Evolutionary conservation across 2,797 vertebrate species (phyloP), one percentile per base, ranked within the genome.

Genomic region (Hydrocynus forskahlii): DNA sequence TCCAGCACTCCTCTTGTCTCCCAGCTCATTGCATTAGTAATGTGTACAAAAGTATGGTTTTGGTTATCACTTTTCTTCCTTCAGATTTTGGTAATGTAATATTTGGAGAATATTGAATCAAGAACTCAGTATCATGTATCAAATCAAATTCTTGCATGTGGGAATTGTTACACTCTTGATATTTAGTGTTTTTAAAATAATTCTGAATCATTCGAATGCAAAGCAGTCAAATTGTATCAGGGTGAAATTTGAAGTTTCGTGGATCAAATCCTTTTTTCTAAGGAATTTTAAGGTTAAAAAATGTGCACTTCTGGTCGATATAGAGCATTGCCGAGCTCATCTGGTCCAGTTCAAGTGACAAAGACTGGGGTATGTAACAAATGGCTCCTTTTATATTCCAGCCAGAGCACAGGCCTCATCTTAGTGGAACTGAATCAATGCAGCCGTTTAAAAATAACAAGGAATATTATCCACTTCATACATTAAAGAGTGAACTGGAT

Each of bases 381-480:
- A 87, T 80, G 77, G 69, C 67, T 87, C 60, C 83, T 80, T 57
- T 81, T 68, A 55, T 79, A 66, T 48, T 57, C 43, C 75, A 81
- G 81, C 76, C 64, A 86, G 81, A 75, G 67, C 78, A 79, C 67
- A 80, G 43, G 59, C 17, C 60, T 52, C 82, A 14, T 35, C 63
- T 3, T 54, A 45, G 13, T 23, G 71, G 80, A 84, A 85, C 69
- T 38, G 21, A 82, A 81, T 83, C 66, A 85, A 86, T 81, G 25
- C 69, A 79, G 80, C 21, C 45, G 79, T 84, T 86, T 84, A 86
- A 78, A 89, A 85, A 84, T 84, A 82, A 86, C 76, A 80, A 80
- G 70, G 77, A 79, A 85, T 82, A 85, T 87, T 25, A 86, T 84
- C 81, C 74, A 81, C 79, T 79, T 78, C 9, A 70, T 64, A 59